Base-by-base conservation (phyloP, 2,113 vertebrate species). In the Oryzias javanicus region DNA sequence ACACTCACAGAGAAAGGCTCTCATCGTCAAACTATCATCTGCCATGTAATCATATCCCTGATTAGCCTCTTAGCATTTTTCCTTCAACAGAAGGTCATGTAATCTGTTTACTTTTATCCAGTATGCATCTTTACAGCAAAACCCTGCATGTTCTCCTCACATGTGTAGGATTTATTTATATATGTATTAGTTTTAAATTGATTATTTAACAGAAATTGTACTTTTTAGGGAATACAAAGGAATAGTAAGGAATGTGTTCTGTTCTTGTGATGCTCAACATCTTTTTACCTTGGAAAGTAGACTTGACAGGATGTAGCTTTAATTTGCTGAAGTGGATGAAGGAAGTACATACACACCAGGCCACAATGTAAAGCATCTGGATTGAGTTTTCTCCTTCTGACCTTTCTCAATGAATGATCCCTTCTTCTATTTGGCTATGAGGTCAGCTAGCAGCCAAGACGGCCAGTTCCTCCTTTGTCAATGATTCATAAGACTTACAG, bases 241-340 rank as follows among this genome's bases (percentile, higher is more conserved):
- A 67, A n/a, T 75, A 29, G 6, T 22, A 25, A 14, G 3, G 40
- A 15, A 65, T 65, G 70, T 48, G 62, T 54, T 17, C 56, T 41
- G n/a, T 44, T 66, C 55, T 52, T 25, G 24, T 16, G 10, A 57
- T 50, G 81, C 80, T 48, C 58, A 75, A 69, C 67, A 25, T 49
- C 0, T 51, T 49, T n/a, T 61, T 61, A 42, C 68, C 20, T 24
- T 14, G 22, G 64, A 64, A 41, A 8, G 12, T 47, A 73, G 64
- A 50, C 63, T 65, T 59, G 60, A 67, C 56, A 17, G 17, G 10
- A 17, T 29, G 51, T 41, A 74, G 54, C 48, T 86, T 77, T 79
- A 77, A 88, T 87, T 81, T 89, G 77, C 79, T 81, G 63, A 68
- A 58, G 68, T 73, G 64, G 63, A 54, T 79, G 70, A 78, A 49